phyloP scores from a whole-genome alignment of 1,140 invertebrate genomes.

The Eubasilissa regina region DNA sequence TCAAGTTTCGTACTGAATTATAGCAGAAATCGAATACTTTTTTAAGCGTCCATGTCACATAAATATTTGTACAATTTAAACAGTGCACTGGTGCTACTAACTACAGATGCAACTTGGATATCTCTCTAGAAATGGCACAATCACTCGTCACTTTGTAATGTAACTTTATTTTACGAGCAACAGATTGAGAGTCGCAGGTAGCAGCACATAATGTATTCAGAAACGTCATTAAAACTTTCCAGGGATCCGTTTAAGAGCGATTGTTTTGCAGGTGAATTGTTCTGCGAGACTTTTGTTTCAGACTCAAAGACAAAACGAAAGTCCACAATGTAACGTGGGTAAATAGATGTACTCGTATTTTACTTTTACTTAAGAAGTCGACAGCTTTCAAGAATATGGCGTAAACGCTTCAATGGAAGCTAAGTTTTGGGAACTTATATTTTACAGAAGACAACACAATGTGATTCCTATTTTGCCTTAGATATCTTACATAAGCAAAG shows the following conservation, averaged over 20 bases:
- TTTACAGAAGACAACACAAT: too few species aligned
- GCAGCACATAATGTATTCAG: background rate
- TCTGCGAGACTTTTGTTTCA: slow-evolving; percentile 2
- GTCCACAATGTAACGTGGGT: slow-evolving; percentile 13
- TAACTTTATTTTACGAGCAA: background rate
- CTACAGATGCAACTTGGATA: too few species aligned
- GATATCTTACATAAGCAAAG: too few species aligned
- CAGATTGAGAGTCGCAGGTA: background rate
- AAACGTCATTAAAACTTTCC: background rate
- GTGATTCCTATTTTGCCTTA: too few species aligned
- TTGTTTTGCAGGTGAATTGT: slow-evolving; percentile 20
- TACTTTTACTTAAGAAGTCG: background rate
- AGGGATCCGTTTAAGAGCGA: background rate
- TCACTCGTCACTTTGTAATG: background rate
- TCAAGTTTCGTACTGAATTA: too few species aligned
- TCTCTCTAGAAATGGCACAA: too few species aligned
- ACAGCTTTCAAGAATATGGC: background rate
- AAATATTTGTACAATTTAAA: too few species aligned
- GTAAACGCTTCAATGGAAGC: background rate
- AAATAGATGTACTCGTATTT: background rate
- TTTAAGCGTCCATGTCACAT: too few species aligned
- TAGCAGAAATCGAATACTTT: too few species aligned
- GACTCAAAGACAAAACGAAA: slow-evolving; percentile 1
- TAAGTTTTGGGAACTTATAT: too few species aligned
- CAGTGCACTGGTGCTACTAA: too few species aligned